These are phyloP conservation scores for Cassiopea andromeda DNA, from an alignment of 30 jellyfish, hydroid and myxozoan species.

Conservation along the genomic window DNA sequence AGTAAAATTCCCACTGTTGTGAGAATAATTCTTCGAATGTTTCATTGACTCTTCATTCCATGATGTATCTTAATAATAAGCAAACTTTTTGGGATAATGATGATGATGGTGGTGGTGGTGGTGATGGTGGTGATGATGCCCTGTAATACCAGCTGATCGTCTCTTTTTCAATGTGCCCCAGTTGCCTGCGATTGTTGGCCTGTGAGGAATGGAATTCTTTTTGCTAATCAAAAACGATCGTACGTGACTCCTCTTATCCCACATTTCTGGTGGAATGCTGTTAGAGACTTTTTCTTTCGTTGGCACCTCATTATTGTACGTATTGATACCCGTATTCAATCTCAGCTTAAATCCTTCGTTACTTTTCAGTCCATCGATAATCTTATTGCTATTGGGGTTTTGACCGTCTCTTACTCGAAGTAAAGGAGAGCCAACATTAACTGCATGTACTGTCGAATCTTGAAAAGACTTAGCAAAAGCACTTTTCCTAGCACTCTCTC, in stretches of 20 bases:
- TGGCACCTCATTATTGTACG: not conserved
- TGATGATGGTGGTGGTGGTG: too few relatives aligned
- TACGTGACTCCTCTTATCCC: conserved; percentile 64
- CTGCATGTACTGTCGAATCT: not conserved
- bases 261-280: conserved; percentile 34
- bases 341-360: not conserved
- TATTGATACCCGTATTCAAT: not conserved
- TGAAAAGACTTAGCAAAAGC: not conserved
- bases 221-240: conserved; percentile 23
- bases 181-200: conserved; percentile 50
- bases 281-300: not conserved
- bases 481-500: not conserved
- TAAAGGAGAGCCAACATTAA: conserved; percentile 21
- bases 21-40: too few relatives aligned
- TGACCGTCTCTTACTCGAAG: conserved; percentile 14
- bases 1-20: too few relatives aligned
- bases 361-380: too few relatives aligned
- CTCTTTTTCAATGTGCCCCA: conserved; percentile 81
- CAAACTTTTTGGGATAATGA: too few relatives aligned
- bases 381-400: not conserved
- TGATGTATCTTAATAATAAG: too few relatives aligned
- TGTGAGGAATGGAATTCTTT: conserved; percentile 48
- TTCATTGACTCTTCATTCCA: too few relatives aligned
- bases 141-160: not conserved
- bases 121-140: not conserved